These are phyloP conservation scores for Drosophila asahinai DNA, from an alignment of 1,140 invertebrate species.

Conservation along the genomic window DNA sequence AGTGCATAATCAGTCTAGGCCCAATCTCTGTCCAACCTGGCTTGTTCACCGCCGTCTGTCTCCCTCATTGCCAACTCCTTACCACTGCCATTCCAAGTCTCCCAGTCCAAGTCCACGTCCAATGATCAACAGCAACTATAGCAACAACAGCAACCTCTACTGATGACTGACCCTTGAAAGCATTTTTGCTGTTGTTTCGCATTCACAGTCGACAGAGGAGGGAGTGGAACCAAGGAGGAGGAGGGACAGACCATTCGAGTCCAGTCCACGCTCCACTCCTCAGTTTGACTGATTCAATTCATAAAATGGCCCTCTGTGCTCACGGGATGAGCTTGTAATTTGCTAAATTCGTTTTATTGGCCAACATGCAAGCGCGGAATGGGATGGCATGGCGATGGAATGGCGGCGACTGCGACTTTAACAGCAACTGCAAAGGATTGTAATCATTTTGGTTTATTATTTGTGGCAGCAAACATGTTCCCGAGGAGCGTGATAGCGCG, in stretches of 20 bases:
- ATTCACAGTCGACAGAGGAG: constrained; percentile 24
- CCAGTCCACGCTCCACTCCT: constrained; percentile 16
- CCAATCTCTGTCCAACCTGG: constrained; percentile 25
- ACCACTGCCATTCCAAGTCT: constrained; percentile 1
- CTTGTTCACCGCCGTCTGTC: constrained; percentile 30
- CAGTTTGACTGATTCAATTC: constrained; percentile 81
- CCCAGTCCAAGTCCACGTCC: constrained; percentile 28
- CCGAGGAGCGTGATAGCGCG: constrained; percentile 22
- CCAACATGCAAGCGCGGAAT: constrained; percentile 71
- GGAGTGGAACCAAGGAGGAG: not conserved
- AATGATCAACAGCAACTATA: constrained; percentile 62
- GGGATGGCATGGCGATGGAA: constrained; percentile 24
- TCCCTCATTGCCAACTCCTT: constrained; percentile 12
- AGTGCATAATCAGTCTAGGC: constrained; percentile 20
- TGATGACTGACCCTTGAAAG: constrained; percentile 75
- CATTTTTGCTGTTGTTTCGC: constrained; percentile 67
- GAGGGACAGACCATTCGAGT: constrained; percentile 6
- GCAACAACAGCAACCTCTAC: constrained; percentile 47
- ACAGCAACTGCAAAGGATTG: constrained; percentile 51
- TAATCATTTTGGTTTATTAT: constrained; percentile 82
- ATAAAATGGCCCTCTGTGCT: constrained; percentile 65
- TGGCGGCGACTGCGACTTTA: constrained; percentile 12
- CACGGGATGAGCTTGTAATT: constrained; percentile 78
- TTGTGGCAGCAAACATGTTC: constrained; percentile 64
- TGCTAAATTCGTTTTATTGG: constrained; percentile 83